These are phyloP conservation scores for Hemicrepidius hirtus DNA, from an alignment of 2,888 invertebrate genomes.

Conservation along the genomic window DNA sequence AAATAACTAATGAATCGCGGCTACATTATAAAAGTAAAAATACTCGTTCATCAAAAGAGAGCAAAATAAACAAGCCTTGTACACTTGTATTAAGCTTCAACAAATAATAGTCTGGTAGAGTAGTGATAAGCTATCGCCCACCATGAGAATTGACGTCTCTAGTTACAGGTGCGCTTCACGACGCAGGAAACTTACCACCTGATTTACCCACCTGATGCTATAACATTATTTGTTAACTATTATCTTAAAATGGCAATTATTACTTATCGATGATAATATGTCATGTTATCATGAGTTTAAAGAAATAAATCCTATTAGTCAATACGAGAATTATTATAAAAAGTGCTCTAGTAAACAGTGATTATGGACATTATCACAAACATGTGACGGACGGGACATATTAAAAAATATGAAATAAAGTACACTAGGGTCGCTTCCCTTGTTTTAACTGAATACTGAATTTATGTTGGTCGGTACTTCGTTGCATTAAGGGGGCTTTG, in stretches of 20 bases:
- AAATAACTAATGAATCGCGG: not conserved
- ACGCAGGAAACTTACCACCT: slow-evolving; percentile 28
- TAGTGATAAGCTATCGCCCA: slow-evolving; percentile 22
- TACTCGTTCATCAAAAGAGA: not conserved
- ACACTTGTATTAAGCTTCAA: slow-evolving; percentile 22
- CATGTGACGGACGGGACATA: not conserved
- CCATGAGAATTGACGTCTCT: slow-evolving; percentile 22
- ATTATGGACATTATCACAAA: too few species aligned
- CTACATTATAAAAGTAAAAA: slow-evolving; percentile 9
- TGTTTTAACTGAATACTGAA: too few species aligned
- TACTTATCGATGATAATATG: slow-evolving; percentile 18
- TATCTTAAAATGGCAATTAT: slow-evolving; percentile 32
- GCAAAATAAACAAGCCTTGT: slow-evolving; percentile 16
- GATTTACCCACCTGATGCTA: slow-evolving; percentile 32
- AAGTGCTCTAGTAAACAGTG: too few species aligned
- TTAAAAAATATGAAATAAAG: not conserved
- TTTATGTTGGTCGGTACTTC: too few species aligned
- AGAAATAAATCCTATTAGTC: slow-evolving; percentile 12
- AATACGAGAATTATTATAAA: not conserved
- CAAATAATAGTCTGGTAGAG: slow-evolving; percentile 22
- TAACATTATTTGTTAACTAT: slow-evolving; percentile 23
- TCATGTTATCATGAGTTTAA: slow-evolving; percentile 7
- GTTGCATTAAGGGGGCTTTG: too few species aligned
- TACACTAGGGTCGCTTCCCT: too few species aligned
- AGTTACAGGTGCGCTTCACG: slow-evolving; percentile 20